Conservation (phyloP, 2,797 vertebrate genomes). For the Parauchenoglanis punctatus region DNA sequence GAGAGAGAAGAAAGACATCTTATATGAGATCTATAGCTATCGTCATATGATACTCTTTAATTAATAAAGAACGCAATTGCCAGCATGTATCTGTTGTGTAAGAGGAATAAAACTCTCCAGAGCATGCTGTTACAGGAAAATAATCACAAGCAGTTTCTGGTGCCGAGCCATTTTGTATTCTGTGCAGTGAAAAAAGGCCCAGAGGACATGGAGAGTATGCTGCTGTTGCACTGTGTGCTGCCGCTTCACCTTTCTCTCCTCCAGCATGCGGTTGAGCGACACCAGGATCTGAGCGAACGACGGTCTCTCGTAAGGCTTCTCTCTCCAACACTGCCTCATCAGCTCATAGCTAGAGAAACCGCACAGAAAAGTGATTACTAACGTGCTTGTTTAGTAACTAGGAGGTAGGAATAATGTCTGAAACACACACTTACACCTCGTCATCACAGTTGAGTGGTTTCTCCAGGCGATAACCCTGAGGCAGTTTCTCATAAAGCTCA, state of each 20-base stretch:
- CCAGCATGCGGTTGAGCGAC: conserved; percentile 84
- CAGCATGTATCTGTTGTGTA: neutral
- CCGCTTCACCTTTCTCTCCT: conserved; percentile 83
- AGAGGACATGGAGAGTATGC: neutral
- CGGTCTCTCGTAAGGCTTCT: conserved; percentile 86
- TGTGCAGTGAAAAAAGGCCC: neutral
- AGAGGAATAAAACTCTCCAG: neutral
- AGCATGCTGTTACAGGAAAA: neutral
- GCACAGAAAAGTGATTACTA: neutral
- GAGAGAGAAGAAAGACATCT: neutral
- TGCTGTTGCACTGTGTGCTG: neutral
- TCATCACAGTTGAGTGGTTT: conserved; percentile 89
- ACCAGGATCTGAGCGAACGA: conserved; percentile 85
- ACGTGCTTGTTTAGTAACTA: no score
- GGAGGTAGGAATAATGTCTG: neutral
- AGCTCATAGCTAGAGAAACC: conserved; percentile 78
- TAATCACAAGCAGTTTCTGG: neutral
- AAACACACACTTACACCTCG: conserved; percentile 79
- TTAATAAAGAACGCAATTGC: neutral
- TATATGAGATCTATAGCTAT: no score
- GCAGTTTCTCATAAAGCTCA: conserved; percentile 86
- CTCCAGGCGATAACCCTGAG: conserved; percentile 85
- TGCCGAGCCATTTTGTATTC: neutral
- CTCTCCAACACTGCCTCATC: conserved; percentile 87
- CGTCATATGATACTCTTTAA: neutral